phyloP scores from a whole-genome alignment of 2,113 vertebrate genomes.

The Oreocharis arfaki region DNA sequence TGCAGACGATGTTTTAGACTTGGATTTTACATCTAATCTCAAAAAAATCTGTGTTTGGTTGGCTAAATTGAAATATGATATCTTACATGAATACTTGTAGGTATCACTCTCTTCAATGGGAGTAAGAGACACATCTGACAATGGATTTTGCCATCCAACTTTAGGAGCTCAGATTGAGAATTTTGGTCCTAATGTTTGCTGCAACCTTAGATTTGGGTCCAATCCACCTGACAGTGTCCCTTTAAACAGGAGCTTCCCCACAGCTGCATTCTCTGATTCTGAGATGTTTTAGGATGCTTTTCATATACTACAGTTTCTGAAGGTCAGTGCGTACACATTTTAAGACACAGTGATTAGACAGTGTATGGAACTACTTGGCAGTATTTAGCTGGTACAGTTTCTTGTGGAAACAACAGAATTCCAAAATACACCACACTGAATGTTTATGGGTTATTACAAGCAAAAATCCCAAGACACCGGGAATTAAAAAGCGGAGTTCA shows the following conservation, averaged over 20 bases:
- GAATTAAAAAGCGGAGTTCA: constrained; percentile 68
- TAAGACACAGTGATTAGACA: constrained; percentile 59
- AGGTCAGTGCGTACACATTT: constrained; percentile 48
- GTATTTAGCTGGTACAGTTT: constrained; percentile 70
- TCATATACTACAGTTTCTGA: constrained; percentile 31
- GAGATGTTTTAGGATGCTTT: constrained; percentile 42
- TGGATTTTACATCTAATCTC: not conserved
- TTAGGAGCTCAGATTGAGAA: not conserved
- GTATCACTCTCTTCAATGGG: not conserved
- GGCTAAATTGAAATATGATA: not conserved
- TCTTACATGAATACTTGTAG: not conserved
- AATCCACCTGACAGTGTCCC: not conserved
- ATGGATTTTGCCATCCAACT: not conserved
- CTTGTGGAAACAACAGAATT: constrained; percentile 62
- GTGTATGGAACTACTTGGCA: constrained; percentile 68
- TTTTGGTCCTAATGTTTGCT: not conserved
- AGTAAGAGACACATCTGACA: not conserved
- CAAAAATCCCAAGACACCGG: constrained; percentile 48
- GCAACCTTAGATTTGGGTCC: not conserved
- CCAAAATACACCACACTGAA: constrained; percentile 58
- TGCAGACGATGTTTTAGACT: not conserved
- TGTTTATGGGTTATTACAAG: constrained; percentile 63
- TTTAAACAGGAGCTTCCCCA: not conserved
- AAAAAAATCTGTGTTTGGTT: not conserved
- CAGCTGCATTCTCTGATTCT: not conserved